phyloP scores from a whole-genome alignment of 2,113 vertebrate species.

The Loxodonta africana region DNA sequence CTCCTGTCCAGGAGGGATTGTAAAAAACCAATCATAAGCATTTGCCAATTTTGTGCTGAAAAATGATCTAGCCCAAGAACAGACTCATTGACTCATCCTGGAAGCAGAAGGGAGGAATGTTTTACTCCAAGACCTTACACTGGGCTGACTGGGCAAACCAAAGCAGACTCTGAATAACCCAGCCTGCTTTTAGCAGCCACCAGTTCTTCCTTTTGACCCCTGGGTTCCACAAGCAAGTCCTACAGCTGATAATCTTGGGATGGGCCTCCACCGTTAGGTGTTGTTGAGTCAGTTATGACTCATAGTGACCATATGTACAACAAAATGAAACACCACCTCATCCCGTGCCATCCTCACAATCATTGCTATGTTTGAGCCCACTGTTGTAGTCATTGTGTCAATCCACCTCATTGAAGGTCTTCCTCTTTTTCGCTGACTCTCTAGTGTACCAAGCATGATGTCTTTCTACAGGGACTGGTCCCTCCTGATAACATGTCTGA shows the following conservation, averaged over 20 bases:
- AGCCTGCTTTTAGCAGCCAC: neutral
- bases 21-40: slow-evolving; percentile 51
- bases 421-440: neutral
- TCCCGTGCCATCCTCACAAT: neutral
- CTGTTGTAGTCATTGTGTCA: neutral
- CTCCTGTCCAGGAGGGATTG: slow-evolving; percentile 44
- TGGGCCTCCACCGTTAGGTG: too few species aligned
- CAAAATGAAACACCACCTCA: neutral
- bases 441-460: neutral
- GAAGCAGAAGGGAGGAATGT: neutral
- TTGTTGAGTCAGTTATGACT: neutral
- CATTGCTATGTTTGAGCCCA: neutral
- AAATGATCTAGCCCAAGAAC: slow-evolving; percentile 52
- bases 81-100: neutral
- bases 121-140: slow-evolving; percentile 15
- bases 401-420: neutral
- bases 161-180: neutral
- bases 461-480: neutral
- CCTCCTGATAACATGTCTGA: neutral
- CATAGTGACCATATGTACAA: neutral
- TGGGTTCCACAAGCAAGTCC: neutral
- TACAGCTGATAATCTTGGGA: neutral
- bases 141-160: neutral
- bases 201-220: neutral
- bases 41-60: neutral